These are phyloP conservation scores for Colistium nudipinnis DNA, from an alignment of 2,113 vertebrate species.

Conservation along the genomic window DNA sequence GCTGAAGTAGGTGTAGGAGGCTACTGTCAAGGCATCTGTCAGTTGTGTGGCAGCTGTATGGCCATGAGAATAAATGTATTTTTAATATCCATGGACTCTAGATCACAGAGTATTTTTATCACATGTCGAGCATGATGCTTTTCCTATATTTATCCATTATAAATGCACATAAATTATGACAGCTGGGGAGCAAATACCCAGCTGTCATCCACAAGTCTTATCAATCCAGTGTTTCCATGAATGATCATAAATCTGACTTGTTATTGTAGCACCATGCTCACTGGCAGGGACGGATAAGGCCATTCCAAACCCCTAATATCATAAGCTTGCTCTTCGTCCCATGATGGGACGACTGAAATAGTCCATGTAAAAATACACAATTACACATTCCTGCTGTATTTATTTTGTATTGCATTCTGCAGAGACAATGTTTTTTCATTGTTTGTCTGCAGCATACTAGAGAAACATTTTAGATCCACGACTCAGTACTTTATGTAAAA, in stretches of 20 bases:
- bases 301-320: conserved; percentile 65
- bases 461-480: too few relatives aligned
- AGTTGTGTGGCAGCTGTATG: not conserved
- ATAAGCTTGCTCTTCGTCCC: conserved; percentile 38
- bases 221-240: conserved; percentile 52
- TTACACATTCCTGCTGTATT: not conserved
- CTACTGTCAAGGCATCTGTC: conserved; percentile 28
- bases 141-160: conserved; percentile 34
- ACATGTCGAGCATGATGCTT: conserved; percentile 20
- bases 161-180: conserved; percentile 47
- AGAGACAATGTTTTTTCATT: not conserved
- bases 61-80: conserved; percentile 15
- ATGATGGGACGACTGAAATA: conserved; percentile 36
- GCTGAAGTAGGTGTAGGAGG: conserved; percentile 7
- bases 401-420: not conserved
- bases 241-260: conserved; percentile 51
- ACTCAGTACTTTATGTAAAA: too few relatives aligned
- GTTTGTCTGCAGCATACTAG: not conserved
- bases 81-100: conserved; percentile 34
- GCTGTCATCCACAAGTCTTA: conserved; percentile 45
- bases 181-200: conserved; percentile 54
- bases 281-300: conserved; percentile 40
- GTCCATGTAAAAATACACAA: conserved; percentile 38
- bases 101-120: conserved; percentile 36
- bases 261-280: conserved; percentile 39